Evolutionary conservation across 2,113 vertebrate species (phyloP), one percentile per base, ranked within the genome.

Genomic region (Cheilinus undulatus): DNA sequence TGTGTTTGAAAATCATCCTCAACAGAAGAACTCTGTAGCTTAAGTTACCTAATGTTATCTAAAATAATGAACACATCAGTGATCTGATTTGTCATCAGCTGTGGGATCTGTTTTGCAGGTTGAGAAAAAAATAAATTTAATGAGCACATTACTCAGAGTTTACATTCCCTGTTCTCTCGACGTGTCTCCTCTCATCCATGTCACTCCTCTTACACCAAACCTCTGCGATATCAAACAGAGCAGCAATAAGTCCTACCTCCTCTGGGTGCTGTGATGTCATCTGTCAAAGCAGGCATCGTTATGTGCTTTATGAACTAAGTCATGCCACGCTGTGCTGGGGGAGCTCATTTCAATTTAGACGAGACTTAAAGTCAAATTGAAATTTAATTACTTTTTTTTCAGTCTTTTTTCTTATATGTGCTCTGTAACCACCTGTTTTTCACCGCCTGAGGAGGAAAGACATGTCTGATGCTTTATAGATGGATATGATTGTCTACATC

Each of bases 261-360:
- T 79, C 65, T 79, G 78, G 65, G 83, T 51, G 79, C 30, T 38
- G 30, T 62, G 66, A 77, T 80, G 80, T 83, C 70, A 75, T 76
- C 63, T 78, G 63, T 80, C 77, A 66, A 75, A 80, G 58, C 62
- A 51, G 76, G 54, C 52, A 69, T 83, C 62, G 32, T 73, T 70
- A 76, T 78, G 73, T 62, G 58, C 80, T 83, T 85, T 73, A 81
- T 83, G 70, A 59, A 36, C 69, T 64, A 69, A 42, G 63, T 60
- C 14, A 2, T 30, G 57, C 34, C 69, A 48, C 58, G 73, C 73
- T 83, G 67, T 62, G 79, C 62, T 54, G 80, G 67, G 63, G 59
- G 24, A 32, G 65, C 3, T 1, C 23, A 0, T 24, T 34, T 30
- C 61, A 51, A 73, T 83, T 78, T 46, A 24, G 27, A 66, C 46